phyloP scores from a whole-genome alignment of 2,113 vertebrate species.

The Solenodon paradoxus region DNA sequence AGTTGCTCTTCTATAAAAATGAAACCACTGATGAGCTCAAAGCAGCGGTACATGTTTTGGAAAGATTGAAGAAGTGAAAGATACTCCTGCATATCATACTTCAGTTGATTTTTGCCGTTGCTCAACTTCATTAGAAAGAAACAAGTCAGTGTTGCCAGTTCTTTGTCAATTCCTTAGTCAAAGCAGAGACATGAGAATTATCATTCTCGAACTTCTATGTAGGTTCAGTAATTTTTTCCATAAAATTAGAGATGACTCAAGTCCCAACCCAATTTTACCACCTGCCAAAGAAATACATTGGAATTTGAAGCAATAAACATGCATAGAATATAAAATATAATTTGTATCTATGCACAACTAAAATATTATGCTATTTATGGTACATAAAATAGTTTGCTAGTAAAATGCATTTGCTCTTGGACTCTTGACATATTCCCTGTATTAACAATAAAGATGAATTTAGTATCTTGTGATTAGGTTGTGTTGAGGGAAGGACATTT shows the following conservation, averaged over 20 bases:
- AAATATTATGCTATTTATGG: not conserved
- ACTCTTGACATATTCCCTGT: not conserved
- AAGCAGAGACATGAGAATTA: not conserved
- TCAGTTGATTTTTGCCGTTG: not conserved
- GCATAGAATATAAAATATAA: not conserved
- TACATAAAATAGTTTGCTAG: not conserved
- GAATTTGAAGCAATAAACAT: not conserved
- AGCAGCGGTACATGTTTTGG: not conserved
- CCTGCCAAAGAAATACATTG: not conserved
- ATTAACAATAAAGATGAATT: not conserved
- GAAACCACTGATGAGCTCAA: not conserved
- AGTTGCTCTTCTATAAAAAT: not conserved
- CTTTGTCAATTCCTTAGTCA: not conserved
- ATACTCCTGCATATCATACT: not conserved
- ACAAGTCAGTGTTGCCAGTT: not conserved
- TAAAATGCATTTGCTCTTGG: not conserved
- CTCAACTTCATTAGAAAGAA: not conserved
- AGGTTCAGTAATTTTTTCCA: not conserved
- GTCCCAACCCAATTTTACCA: not conserved
- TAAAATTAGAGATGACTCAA: not conserved
- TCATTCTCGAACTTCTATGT: not conserved
- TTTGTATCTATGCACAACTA: not conserved
- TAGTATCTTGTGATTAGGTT: not conserved
- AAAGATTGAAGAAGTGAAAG: not conserved
- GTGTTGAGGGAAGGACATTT: not conserved